Conservation (phyloP, 2,113 vertebrate genomes). For the Cisticola juncidis region DNA sequence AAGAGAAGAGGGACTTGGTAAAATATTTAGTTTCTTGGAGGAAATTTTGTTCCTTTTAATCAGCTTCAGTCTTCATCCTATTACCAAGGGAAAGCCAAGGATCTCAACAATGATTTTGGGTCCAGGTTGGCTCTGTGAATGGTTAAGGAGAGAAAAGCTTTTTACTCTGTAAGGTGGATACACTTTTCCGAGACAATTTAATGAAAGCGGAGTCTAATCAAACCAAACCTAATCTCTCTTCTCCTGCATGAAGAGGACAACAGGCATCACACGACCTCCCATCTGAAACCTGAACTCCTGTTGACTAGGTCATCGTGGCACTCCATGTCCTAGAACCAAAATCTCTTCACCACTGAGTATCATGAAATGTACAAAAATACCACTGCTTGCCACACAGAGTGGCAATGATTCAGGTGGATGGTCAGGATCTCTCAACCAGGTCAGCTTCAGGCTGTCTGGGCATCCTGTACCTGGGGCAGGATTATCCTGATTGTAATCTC, state of each 20-base stretch:
- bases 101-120: neutral
- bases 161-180: neutral
- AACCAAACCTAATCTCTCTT: neutral
- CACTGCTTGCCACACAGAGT: neutral
- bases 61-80: neutral
- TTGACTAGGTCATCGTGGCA: neutral
- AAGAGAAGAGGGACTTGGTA: neutral
- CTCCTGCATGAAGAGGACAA: neutral
- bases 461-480: neutral
- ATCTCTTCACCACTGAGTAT: fast-evolving
- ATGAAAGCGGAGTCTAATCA: neutral
- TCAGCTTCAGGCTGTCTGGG: neutral
- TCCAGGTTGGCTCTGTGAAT: neutral
- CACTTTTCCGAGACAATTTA: neutral
- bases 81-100: neutral
- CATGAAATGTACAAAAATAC: neutral
- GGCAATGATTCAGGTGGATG: neutral
- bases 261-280: neutral
- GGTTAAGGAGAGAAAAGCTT: neutral
- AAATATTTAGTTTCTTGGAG: neutral
- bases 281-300: neutral
- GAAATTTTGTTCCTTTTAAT: neutral
- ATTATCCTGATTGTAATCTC: neutral
- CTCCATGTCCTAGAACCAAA: neutral
- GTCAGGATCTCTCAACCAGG: neutral